phyloP scores from a whole-genome alignment of 2,797 vertebrate species.

The Rhinichthys osculus region DNA sequence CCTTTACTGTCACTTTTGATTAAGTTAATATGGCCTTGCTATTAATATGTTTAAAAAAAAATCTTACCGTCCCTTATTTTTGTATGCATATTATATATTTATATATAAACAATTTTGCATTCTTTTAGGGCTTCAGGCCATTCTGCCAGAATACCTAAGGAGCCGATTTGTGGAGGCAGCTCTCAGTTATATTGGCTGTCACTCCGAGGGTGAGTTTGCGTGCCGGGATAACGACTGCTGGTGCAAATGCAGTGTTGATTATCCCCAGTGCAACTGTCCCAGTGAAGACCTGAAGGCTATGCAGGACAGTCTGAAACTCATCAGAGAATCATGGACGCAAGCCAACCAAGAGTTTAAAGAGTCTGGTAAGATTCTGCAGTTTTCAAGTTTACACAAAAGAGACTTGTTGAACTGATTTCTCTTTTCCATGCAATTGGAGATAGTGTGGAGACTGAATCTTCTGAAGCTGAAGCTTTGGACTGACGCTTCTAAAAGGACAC shows the following conservation, averaged over 20 bases:
- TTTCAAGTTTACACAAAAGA: neutral
- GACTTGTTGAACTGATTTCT: too few relatives aligned
- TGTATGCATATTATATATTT: neutral
- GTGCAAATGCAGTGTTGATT: slow-evolving; percentile 88
- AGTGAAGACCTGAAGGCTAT: slow-evolving; percentile 92
- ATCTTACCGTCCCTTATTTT: neutral
- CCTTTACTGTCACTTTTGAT: neutral
- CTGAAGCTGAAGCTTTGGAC: neutral
- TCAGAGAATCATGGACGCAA: slow-evolving; percentile 87
- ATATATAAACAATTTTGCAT: slow-evolving; percentile 48
- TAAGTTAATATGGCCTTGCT: neutral
- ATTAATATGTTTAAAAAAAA: neutral
- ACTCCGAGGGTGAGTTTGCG: slow-evolving; percentile 94
- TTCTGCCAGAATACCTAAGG: slow-evolving; percentile 91
- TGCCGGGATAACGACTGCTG: slow-evolving; percentile 96
- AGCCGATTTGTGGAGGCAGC: slow-evolving; percentile 93
- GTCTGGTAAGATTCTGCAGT: slow-evolving; percentile 81
- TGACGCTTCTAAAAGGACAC: neutral
- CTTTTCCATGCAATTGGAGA: neutral
- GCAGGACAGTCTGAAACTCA: slow-evolving; percentile 90
- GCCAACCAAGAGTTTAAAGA: slow-evolving; percentile 94
- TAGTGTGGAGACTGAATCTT: neutral
- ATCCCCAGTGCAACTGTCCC: slow-evolving; percentile 94
- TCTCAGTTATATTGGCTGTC: slow-evolving; percentile 94
- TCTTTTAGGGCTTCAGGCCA: slow-evolving; percentile 88